phyloP scores from a whole-genome alignment of 2,113 vertebrate species.

The Coptodon bakossiorum region DNA sequence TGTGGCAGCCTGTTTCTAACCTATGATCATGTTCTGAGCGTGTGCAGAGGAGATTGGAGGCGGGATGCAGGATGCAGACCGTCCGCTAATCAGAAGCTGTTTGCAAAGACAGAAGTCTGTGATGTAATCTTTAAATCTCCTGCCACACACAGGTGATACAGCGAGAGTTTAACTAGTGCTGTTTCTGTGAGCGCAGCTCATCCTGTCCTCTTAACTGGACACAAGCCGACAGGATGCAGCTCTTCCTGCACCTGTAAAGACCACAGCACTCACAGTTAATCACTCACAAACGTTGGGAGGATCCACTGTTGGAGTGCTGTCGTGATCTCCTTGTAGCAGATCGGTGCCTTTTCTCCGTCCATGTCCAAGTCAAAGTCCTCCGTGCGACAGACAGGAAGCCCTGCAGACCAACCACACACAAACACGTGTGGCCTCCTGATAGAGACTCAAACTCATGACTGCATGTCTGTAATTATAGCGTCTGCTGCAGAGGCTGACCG shows the following conservation, averaged over 20 bases:
- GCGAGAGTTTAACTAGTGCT: neutral
- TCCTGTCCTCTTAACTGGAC: neutral
- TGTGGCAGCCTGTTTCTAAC: neutral
- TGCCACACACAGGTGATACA: neutral
- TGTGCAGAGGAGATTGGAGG: neutral
- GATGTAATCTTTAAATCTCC: neutral
- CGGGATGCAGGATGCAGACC: neutral
- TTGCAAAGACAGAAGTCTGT: neutral
- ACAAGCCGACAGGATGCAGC: neutral
- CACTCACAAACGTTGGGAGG: too few relatives aligned
- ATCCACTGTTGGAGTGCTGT: slow-evolving; percentile 68
- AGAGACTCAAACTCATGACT: neutral
- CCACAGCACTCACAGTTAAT: neutral
- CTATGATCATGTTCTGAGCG: neutral
- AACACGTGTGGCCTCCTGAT: neutral
- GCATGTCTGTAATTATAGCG: neutral
- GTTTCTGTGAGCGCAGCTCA: neutral
- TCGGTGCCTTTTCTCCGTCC: slow-evolving; percentile 60
- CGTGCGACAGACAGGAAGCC: slow-evolving; percentile 70
- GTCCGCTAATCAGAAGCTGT: neutral
- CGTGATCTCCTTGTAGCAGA: slow-evolving; percentile 71
- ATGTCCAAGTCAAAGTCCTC: slow-evolving; percentile 77
- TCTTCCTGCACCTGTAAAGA: neutral
- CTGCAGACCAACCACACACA: slow-evolving; percentile 48
- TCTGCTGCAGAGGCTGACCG: neutral